Evolutionary conservation across 2,797 vertebrate genomes (phyloP).

Genomic region (Hemitrygon akajei): DNA sequence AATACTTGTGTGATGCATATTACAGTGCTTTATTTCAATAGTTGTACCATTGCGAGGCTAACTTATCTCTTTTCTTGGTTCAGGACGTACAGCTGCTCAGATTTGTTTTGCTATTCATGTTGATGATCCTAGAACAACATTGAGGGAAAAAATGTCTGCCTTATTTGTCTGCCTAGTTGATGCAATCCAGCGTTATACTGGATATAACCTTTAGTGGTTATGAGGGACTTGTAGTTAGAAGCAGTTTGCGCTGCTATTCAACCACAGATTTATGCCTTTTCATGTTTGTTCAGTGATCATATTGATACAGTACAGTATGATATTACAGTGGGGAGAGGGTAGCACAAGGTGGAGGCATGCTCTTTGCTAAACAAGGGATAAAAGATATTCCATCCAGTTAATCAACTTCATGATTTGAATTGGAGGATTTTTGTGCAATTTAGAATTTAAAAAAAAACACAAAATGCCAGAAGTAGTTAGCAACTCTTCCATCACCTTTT

Average conservation of each 20-base stretch:
- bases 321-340: too few species aligned
- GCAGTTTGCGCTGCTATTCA: not conserved
- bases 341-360: too few species aligned
- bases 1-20: not conserved
- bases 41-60: not conserved
- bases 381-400: not conserved
- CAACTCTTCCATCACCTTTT: too few species aligned
- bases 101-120: too few species aligned
- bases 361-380: not conserved
- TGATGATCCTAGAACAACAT: not conserved
- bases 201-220: not conserved
- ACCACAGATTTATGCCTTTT: not conserved
- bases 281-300: not conserved
- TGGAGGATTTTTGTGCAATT: not conserved
- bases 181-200: not conserved
- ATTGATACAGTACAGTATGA: not conserved
- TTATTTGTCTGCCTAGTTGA: not conserved
- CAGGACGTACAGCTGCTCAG: too few species aligned
- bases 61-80: too few species aligned
- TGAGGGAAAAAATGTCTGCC: not conserved
- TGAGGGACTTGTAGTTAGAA: not conserved
- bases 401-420: not conserved
- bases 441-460: too few species aligned
- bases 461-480: too few species aligned
- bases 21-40: not conserved